A percentile compares a stretch with the other conserved stretches of the same genome.
phyloP scores from a whole-genome alignment of 2,113 vertebrate genomes.

The Thomomys bottae region DNA sequence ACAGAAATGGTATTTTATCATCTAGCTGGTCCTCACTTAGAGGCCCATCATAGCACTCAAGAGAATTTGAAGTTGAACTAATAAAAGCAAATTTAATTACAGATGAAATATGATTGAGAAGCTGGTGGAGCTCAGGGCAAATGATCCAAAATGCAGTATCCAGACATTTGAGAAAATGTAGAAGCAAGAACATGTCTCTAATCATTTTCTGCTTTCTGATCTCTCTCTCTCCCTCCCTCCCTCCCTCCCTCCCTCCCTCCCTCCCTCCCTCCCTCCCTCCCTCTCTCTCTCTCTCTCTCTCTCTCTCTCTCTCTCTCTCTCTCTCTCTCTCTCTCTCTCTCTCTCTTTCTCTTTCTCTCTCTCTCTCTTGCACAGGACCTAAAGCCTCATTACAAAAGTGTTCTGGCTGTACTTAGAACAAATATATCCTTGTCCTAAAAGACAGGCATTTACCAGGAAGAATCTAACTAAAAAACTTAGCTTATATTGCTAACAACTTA shows the following conservation, averaged over 20 bases:
- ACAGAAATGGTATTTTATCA: not conserved
- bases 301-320: no score
- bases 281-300: no score
- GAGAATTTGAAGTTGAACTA: constrained; percentile 6
- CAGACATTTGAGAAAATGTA: not conserved
- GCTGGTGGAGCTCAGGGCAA: no score
- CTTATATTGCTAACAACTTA: not conserved
- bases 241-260: no score
- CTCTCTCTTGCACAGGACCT: no score
- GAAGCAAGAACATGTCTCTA: no score
- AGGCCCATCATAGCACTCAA: not conserved
- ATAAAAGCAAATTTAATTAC: not conserved
- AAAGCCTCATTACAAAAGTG: not conserved
- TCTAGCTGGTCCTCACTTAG: not conserved
- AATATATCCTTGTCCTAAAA: not conserved
- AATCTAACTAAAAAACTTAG: not conserved
- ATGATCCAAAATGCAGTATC: no score
- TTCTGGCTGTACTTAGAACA: not conserved
- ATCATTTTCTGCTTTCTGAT: not conserved
- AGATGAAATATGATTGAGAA: not conserved
- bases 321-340: no score
- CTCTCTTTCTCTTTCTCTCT: no score
- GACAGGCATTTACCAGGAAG: not conserved
- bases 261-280: no score
- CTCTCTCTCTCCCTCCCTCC: no score